phyloP scores from a whole-genome alignment of 2,797 vertebrate species.

The Muscicapa comitata region DNA sequence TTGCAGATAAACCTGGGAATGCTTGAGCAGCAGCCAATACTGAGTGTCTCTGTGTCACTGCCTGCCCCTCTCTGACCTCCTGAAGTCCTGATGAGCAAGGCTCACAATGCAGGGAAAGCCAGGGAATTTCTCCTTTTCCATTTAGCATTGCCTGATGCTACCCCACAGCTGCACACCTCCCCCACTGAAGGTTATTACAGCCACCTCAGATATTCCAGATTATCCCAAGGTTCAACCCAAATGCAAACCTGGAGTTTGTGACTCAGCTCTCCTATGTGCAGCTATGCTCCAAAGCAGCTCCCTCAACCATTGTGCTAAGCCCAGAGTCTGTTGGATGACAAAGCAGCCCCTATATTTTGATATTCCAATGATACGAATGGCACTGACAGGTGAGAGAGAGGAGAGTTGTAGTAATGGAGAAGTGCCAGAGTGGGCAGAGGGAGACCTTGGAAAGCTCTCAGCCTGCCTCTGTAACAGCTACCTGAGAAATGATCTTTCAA shows the following conservation, averaged over 20 bases:
- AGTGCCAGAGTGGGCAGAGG: background rate
- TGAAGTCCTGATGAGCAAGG: background rate
- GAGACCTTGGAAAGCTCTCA: background rate
- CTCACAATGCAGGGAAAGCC: background rate
- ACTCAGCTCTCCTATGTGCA: background rate
- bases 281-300: background rate
- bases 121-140: background rate
- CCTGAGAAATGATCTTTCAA: background rate
- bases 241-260: background rate
- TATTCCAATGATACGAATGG: background rate
- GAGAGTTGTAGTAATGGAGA: background rate
- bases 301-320: background rate
- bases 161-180: rapidly evolving
- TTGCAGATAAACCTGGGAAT: background rate
- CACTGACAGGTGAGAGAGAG: background rate
- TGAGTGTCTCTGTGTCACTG: background rate
- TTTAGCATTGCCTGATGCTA: background rate
- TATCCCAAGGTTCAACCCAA: background rate
- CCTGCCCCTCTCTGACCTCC: background rate
- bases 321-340: background rate
- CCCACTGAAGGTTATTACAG: background rate
- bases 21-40: background rate
- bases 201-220: background rate
- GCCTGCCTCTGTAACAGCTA: background rate
- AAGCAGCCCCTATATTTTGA: background rate